Evolutionary conservation across 2,797 vertebrate genomes (phyloP), one percentile per base, ranked within the genome.

Genomic region (Cichlasoma orientale): DNA sequence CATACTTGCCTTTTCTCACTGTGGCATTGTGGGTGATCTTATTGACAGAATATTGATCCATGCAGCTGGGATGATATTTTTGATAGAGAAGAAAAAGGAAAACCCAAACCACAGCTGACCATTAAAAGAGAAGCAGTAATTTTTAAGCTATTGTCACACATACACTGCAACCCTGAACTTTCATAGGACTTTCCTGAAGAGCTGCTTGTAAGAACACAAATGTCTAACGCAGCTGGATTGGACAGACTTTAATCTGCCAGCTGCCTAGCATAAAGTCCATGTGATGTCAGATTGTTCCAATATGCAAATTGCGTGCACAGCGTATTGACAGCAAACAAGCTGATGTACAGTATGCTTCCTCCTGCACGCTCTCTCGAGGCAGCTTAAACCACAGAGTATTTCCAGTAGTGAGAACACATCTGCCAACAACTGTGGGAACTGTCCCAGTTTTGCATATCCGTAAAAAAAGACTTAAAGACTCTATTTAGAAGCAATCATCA

Each of bases 1-100:
- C 7, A 57, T 71, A 77, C 53, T 80, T 1, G 3, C 74, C 13
- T 70, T 58, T 57, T 72, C 6, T 75, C 21, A 33, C 21, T 77
- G 36, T 14, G 31, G 61, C 1, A 21, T 47, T 18, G 21, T 31
- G 44, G n/a, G 16, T 3, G 5, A n/a, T 31, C 14, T 6, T 63
- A 44, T 18, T 44, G 14, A 11, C 23, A 41, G 25, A 66, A 66
- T 47, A 66, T 66, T 44, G 16, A 44, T 14, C 41, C 41, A 44
- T 16, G 44, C 44, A 50, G 16, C 44, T 50, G 3, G 14, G 44
- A 50, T 18, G 44, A 50, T 7, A 50, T 7, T 47, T 47, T 29
- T 66, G 16, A 47, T 47, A 27, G 55, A 61, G 56, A 33, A 25
- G 27, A 7, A 59, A 81, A 53, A 33, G 21, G 31, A 72, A 77